Percentiles rank a stretch among this genome's conserved stretches.
phyloP scores from a whole-genome alignment of 2,797 vertebrate genomes.

The Varecia variegata region DNA sequence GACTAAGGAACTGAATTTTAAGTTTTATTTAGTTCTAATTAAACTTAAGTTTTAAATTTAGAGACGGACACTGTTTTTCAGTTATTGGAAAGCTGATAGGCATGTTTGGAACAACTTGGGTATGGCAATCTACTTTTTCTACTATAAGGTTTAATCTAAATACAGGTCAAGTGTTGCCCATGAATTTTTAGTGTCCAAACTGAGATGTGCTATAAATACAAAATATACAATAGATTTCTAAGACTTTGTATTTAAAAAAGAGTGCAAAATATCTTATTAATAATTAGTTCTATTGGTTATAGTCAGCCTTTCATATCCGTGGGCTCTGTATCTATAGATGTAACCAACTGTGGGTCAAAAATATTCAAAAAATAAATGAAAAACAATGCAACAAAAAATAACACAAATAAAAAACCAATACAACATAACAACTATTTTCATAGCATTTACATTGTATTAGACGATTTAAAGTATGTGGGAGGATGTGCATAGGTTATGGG shows the following conservation, averaged over 20 bases:
- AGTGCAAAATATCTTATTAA: neutral
- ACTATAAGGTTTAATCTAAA: neutral
- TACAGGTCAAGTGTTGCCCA: neutral
- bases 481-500: neutral
- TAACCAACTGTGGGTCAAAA: neutral
- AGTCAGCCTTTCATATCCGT: neutral
- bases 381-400: neutral
- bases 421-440: neutral
- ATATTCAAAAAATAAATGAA: neutral
- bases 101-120: neutral
- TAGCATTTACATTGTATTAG: neutral
- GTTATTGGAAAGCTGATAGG: neutral
- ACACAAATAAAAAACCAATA: neutral
- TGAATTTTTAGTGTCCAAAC: neutral
- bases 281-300: neutral
- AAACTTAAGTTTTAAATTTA: slow-evolving; percentile 19
- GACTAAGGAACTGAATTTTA: neutral
- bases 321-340: neutral
- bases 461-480: neutral
- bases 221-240: neutral
- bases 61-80: neutral
- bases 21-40: neutral
- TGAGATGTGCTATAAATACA: neutral
- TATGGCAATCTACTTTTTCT: neutral
- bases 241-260: neutral